A percentile compares a stretch with the other conserved stretches of the same genome.
Evolutionary conservation across 2,888 invertebrate genomes (phyloP).

Genomic region (Drosophila siamana): DNA sequence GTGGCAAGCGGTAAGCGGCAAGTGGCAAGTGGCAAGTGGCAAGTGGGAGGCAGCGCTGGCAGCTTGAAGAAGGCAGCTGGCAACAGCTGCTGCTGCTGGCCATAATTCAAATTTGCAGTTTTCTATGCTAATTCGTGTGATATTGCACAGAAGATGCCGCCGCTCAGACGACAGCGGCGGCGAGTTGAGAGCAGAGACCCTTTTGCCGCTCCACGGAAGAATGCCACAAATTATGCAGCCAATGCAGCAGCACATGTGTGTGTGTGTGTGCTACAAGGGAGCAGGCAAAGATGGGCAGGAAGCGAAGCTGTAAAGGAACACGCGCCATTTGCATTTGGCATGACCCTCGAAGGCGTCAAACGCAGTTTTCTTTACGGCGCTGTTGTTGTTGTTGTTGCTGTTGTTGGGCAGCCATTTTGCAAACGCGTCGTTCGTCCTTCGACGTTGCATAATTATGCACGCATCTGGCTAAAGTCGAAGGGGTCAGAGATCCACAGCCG

Average conservation of each 20-base stretch:
- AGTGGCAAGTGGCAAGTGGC: not conserved
- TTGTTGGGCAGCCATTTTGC: constrained; percentile 31
- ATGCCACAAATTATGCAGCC: constrained; percentile 61
- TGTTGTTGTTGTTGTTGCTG: constrained; percentile 7
- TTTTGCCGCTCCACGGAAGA: constrained; percentile 45
- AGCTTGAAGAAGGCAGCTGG: constrained; percentile 1
- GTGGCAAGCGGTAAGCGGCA: not conserved
- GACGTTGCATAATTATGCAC: constrained; percentile 68
- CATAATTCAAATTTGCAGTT: constrained; percentile 84
- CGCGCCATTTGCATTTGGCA: constrained; percentile 70
- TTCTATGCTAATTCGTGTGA: constrained; percentile 83
- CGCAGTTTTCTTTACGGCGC: constrained; percentile 59
- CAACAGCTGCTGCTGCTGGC: constrained; percentile 56
- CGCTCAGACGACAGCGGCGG: constrained; percentile 43
- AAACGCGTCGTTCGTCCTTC: constrained; percentile 31
- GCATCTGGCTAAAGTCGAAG: constrained; percentile 58
- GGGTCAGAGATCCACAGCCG: constrained; percentile 23
- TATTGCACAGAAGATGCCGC: constrained; percentile 65
- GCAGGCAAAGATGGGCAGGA: constrained; percentile 13
- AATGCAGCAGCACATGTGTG: constrained; percentile 13
- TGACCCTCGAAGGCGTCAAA: constrained; percentile 72
- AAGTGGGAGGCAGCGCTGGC: no score
- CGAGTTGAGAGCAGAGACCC: constrained; percentile 27
- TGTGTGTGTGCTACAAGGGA: constrained; percentile 7
- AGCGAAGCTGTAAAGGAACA: constrained; percentile 47